Base-by-base conservation (phyloP, 35 echinoderm and acorn worm species). In the Apostichopus japonicus region DNA sequence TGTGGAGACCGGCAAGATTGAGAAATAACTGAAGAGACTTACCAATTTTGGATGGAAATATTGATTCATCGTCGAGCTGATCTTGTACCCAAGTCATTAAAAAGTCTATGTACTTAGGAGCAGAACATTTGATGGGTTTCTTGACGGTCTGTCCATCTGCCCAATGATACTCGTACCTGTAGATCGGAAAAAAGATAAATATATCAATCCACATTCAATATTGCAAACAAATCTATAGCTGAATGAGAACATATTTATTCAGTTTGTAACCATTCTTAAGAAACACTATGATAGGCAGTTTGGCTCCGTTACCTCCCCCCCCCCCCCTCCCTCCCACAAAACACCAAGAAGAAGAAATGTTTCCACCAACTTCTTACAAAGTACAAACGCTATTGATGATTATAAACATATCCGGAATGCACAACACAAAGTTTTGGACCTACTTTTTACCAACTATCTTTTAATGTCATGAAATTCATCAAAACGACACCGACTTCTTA, bases 61-160 rank as follows among this genome's bases (percentile, higher is more conserved):
- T 92, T 67, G 90, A 93, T 92, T 99, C 97, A 70, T 99, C 97
- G 88, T 99, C 97, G 17, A 99, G 81, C 73, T 99, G 97, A 65
- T 99, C 97, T 89, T 99, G 95, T n/a, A 99, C 97, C 97, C 97
- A 99, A 11, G 95, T 99, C 97, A 99, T 99, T 54, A 99, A 82
- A 67, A 93, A 99, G 78, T 99, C 97, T 10, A 99, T 99, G 65
- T 99, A 99, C 82, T 96, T 95, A 52, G 97, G 97, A 14, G 97
- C 97, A 78, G 97, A 99, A 87, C 97, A 99, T 77, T 99, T 99
- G 75, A 99, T 99, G 62, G 97, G 97, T 83, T 99, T 99, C 90
- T 99, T 99, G 4, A 99, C 97, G 10, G 97, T 96, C 61, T 94
- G 93, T 8, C 97, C 97, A 80, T 99, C 97, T 24, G 97, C 97